phyloP scores from a whole-genome alignment of 1,140 invertebrate genomes.

The Proctacanthus coquilletti region DNA sequence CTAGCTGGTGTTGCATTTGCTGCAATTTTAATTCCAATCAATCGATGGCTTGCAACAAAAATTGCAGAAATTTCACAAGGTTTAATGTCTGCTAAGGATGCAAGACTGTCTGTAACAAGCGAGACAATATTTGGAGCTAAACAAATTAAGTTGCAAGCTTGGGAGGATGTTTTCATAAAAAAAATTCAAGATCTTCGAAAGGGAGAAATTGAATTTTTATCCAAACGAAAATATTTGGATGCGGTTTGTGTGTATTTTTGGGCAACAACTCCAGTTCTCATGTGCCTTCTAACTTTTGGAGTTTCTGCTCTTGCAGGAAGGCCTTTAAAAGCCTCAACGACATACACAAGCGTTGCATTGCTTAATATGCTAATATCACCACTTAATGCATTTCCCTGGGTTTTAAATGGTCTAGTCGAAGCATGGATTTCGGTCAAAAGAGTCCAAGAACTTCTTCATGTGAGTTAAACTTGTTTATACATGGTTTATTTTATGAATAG shows the following conservation, averaged over 20 bases:
- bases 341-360: constrained; percentile 88
- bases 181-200: constrained; percentile 49
- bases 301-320: constrained; percentile 77
- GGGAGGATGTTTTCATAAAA: constrained; percentile 77
- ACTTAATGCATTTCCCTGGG: constrained; percentile 96
- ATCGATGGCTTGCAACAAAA: constrained; percentile 75
- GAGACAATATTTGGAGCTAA: constrained; percentile 78
- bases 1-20: constrained; percentile 78
- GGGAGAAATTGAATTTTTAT: constrained; percentile 59
- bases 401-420: constrained; percentile 90
- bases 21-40: constrained; percentile 85
- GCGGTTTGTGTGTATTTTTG: constrained; percentile 98
- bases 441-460: constrained; percentile 48
- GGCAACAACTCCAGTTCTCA: constrained; percentile 95
- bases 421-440: constrained; percentile 79
- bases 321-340: constrained; percentile 64
- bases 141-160: constrained; percentile 83
- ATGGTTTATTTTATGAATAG: not conserved
- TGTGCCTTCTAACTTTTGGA: constrained; percentile 81
- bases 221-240: constrained; percentile 87
- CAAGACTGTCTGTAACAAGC: constrained; percentile 72
- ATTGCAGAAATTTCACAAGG: constrained; percentile 74
- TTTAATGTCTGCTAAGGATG: constrained; percentile 87
- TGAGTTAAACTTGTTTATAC: constrained; percentile 7
- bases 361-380: constrained; percentile 94